Percentiles rank a stretch among this genome's conserved stretches.
Evolutionary conservation across 2,113 vertebrate genomes (phyloP).

Genomic region (Leucosticte australis): DNA sequence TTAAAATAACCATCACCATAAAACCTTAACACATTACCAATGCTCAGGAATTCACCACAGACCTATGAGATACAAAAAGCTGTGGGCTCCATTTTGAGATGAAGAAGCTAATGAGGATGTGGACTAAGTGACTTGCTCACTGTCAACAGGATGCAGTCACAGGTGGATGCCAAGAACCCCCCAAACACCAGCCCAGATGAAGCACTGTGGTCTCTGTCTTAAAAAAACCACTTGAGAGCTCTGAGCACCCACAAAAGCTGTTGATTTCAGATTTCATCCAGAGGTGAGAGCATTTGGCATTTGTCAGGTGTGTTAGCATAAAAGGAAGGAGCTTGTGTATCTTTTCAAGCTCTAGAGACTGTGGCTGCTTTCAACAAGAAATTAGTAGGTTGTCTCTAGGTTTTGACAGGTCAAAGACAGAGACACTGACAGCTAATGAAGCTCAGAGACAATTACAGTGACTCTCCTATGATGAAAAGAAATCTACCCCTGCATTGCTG

Average conservation of each 20-base stretch:
- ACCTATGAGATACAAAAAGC: not conserved
- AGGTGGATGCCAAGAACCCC: not conserved
- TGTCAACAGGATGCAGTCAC: not conserved
- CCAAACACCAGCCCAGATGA: not conserved
- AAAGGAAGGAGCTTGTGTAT: not conserved
- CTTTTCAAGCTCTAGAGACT: slow-evolving; percentile 29
- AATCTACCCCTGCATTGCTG: slow-evolving; percentile 8
- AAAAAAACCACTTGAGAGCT: not conserved
- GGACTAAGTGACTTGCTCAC: not conserved
- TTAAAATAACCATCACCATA: not conserved
- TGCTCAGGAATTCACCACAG: not conserved
- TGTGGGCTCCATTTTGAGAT: not conserved
- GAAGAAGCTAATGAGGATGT: not conserved
- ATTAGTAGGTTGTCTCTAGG: slow-evolving; percentile 33
- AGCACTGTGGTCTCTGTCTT: not conserved
- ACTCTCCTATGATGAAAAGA: slow-evolving; percentile 26
- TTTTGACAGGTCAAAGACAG: slow-evolving; percentile 29
- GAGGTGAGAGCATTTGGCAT: not conserved
- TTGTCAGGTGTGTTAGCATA: slow-evolving; percentile 5
- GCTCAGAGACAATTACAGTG: slow-evolving; percentile 28
- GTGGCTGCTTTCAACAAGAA: slow-evolving; percentile 51
- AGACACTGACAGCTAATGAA: slow-evolving; percentile 36
- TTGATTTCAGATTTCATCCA: not conserved
- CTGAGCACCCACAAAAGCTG: not conserved
- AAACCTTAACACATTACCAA: not conserved